These are phyloP conservation scores for Siniperca knerii DNA, from an alignment of 2,113 vertebrate species.

Conservation along the genomic window DNA sequence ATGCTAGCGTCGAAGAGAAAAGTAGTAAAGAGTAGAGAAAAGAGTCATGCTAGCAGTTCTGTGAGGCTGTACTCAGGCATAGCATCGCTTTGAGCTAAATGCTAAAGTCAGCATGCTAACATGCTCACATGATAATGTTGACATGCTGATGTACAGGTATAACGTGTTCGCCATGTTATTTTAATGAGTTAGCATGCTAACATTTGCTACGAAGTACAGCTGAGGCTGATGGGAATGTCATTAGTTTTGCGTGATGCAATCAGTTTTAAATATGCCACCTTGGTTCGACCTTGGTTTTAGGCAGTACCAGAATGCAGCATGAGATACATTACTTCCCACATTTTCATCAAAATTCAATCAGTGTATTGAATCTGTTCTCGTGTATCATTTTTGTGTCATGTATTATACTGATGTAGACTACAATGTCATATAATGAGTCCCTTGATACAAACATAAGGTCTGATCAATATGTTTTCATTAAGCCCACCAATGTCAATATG, in stretches of 20 bases:
- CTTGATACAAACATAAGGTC: background rate
- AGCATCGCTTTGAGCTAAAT: background rate
- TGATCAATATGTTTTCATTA: conserved; percentile 32
- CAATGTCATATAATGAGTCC: background rate
- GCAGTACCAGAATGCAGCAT: background rate
- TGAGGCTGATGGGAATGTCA: background rate
- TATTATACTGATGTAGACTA: background rate
- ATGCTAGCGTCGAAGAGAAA: too few species aligned
- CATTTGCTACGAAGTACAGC: background rate
- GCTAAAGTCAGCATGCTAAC: background rate
- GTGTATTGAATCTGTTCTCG: background rate
- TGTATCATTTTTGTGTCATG: background rate
- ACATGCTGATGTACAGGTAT: background rate
- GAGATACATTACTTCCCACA: background rate
- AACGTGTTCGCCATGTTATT: background rate
- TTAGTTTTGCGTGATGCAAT: background rate
- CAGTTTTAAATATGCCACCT: background rate
- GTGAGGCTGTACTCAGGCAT: too few species aligned
- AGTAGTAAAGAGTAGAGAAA: too few species aligned
- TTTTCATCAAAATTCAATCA: background rate
- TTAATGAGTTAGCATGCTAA: background rate
- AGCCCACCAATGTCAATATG: background rate
- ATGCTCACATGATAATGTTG: background rate
- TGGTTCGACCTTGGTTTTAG: background rate
- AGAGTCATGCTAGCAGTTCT: too few species aligned